Evolutionary conservation across 2,113 vertebrate genomes (phyloP).

Genomic region (Phalacrocorax carbo): DNA sequence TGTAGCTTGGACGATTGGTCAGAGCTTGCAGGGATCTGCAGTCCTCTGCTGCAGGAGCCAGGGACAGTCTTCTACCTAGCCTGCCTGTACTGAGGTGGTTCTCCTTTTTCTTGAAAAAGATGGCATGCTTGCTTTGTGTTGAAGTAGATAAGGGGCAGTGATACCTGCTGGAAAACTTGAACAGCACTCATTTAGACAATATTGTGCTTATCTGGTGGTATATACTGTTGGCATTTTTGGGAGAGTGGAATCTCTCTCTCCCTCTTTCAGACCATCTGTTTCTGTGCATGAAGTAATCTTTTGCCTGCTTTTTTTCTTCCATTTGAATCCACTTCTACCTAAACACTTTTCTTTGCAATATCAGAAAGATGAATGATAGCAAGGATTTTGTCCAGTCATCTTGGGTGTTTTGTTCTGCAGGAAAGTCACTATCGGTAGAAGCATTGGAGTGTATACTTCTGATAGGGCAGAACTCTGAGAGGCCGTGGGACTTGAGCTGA

Average conservation of each 20-base stretch:
- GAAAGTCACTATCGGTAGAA: not conserved
- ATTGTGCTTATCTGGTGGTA: not conserved
- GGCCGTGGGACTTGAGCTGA: not conserved
- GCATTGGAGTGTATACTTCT: not conserved
- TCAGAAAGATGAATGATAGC: not conserved
- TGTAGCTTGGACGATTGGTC: not conserved
- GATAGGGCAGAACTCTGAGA: not conserved
- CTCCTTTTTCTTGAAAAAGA: not conserved
- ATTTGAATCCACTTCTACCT: not conserved
- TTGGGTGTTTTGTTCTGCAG: not conserved
- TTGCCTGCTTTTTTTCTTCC: not conserved
- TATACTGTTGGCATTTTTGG: not conserved
- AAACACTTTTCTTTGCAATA: not conserved
- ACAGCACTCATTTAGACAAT: not conserved
- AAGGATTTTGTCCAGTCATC: conserved; percentile 4
- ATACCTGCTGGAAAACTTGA: not conserved
- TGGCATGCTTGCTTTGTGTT: not conserved
- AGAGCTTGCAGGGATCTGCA: not conserved
- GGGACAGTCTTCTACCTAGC: not conserved
- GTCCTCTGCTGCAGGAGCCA: not conserved
- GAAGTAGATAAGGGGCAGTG: not conserved
- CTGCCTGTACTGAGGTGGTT: not conserved
- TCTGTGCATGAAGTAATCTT: not conserved
- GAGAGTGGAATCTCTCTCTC: not conserved
- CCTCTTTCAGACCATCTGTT: not conserved